Evolutionary conservation across 2,888 invertebrate species (phyloP), one percentile per base, ranked within the genome.

Genomic region (Neoaliturus tenellus): DNA sequence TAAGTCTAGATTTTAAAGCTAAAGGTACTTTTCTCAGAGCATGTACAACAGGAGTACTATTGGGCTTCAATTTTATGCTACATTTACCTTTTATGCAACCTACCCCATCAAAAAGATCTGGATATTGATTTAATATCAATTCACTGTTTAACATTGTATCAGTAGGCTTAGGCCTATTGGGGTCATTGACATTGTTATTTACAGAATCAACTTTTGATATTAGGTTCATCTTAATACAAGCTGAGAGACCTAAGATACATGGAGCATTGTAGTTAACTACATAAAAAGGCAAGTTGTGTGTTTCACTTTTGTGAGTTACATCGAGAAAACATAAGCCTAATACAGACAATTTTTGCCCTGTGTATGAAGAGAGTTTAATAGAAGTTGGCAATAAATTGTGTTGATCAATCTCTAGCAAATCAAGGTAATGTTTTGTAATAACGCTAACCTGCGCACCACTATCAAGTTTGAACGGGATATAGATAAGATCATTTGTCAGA

Each of bases 11-110:
- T 23, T 51, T 51, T 23, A 51, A 23, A 23, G 23, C n/a, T 20
- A 51, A 51, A 51, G 51, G 51, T 1, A 51, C 20, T 51, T 51
- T 51, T 23, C 86, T 83, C 33, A 85, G 82, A n/a, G 85, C 62
- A 51, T 81, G 67, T 35, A 62, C 23, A 14, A 48, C 81, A 69
- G 82, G 85, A n/a, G n/a, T n/a, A n/a, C n/a, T n/a, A n/a, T 62
- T 84, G 31, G 25, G 28, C 23, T 33, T 80, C 39, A 35, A 14
- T 39, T 35, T 80, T 80, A 71, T 71, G 39, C 33, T 35, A 69
- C 33, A 10, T 14, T 69, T 2, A 69, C 69, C 69, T 6, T n/a
- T 31, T 3, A 69, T 6, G 33, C 69, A 69, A 6, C 69, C 69
- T 17, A 69, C n/a, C 5, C 69, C 69, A 12, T 6, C 4, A 31